phyloP scores from a whole-genome alignment of 2,113 vertebrate species.

The Diadophis punctatus region DNA sequence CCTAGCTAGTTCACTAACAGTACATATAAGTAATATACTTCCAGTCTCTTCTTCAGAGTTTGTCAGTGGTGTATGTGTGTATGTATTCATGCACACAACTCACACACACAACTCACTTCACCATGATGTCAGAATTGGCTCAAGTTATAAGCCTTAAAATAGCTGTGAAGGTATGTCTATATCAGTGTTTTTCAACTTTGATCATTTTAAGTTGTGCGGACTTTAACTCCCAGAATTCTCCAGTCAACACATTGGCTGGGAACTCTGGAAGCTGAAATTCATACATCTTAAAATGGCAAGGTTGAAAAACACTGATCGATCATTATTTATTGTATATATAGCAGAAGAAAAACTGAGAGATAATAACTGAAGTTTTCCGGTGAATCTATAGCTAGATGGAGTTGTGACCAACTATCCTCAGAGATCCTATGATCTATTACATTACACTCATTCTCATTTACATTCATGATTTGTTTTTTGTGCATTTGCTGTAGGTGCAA shows the following conservation, averaged over 20 bases:
- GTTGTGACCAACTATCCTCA: background rate
- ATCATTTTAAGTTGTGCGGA: background rate
- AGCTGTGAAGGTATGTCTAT: background rate
- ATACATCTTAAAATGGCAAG: background rate
- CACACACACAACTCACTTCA: background rate
- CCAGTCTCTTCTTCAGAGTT: background rate
- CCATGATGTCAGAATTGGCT: background rate
- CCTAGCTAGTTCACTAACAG: background rate
- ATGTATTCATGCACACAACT: background rate
- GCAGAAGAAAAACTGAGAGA: background rate
- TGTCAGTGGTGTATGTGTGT: background rate
- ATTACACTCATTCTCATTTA: background rate
- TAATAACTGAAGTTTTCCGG: background rate
- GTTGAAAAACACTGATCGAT: background rate
- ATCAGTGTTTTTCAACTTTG: background rate
- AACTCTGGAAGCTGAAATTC: background rate
- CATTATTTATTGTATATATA: background rate
- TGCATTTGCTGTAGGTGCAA: background rate
- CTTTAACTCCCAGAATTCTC: background rate
- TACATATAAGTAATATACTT: background rate
- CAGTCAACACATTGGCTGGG: background rate
- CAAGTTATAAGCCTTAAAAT: background rate
- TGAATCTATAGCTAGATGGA: background rate
- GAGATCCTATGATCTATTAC: too few species aligned
- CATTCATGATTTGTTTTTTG: background rate